These are phyloP conservation scores for Parasteatoda lunata DNA, from an alignment of 2,888 invertebrate species.

Conservation along the genomic window DNA sequence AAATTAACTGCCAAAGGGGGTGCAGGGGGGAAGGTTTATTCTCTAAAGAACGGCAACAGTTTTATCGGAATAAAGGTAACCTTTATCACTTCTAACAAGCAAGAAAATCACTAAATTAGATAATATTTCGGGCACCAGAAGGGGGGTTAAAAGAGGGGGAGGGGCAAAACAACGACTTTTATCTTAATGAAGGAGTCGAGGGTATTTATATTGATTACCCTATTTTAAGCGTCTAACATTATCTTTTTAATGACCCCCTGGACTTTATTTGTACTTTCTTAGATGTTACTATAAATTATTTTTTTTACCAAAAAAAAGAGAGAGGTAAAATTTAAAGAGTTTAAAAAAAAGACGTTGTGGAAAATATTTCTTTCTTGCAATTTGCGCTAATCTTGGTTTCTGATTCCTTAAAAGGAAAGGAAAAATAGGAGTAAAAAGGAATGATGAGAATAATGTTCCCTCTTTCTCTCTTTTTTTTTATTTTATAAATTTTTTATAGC, in stretches of 20 bases:
- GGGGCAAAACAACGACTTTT: slow-evolving; percentile 30
- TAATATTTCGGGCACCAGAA: too few relatives aligned
- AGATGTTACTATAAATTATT: slow-evolving; percentile 62
- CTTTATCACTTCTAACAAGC: too few relatives aligned
- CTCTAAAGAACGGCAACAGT: too few relatives aligned
- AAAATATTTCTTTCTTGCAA: slow-evolving; percentile 30
- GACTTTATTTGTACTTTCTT: slow-evolving; percentile 59
- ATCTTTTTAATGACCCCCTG: slow-evolving; percentile 62
- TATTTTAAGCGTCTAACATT: slow-evolving; percentile 57
- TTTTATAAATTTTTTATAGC: too few relatives aligned
- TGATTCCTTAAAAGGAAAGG: not conserved
- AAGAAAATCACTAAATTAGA: too few relatives aligned
- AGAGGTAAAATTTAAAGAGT: not conserved
- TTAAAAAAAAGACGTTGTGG: slow-evolving; percentile 11
- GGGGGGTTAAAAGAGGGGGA: not conserved
- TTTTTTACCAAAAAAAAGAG: not conserved
- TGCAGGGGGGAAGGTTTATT: not conserved
- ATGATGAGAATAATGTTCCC: not conserved
- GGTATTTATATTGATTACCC: slow-evolving; percentile 50
- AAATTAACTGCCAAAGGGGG: slow-evolving; percentile 13
- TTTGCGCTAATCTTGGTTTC: slow-evolving; percentile 30
- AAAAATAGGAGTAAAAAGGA: not conserved
- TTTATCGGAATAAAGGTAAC: too few relatives aligned
- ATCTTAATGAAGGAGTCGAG: slow-evolving; percentile 58
- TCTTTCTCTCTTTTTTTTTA: not conserved